Base-by-base conservation (phyloP, 2,113 vertebrate genomes). In the Thamnophis sirtalis region DNA sequence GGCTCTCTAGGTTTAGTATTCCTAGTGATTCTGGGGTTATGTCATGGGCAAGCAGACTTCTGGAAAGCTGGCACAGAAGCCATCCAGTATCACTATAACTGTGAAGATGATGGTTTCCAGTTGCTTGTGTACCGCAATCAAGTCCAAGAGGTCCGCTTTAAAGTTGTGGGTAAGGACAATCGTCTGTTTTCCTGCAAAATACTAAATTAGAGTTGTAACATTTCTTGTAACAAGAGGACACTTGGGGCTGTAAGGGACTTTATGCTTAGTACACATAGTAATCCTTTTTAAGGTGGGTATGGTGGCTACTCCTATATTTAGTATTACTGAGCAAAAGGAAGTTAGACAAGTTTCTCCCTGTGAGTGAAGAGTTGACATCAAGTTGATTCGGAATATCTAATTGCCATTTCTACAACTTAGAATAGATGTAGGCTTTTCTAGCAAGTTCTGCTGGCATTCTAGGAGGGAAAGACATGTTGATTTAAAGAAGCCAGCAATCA, bases 131-230 rank as follows among this genome's bases (percentile, higher is more conserved):
- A 91, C 6, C 96, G 96, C 0, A 0, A 17, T 2, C 93, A 0
- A 0, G 94, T 94, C 84, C 95, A 2, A 56, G 26, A 55, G 0
- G 1, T 97, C 49, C 94, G 56, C 90, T 97, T 97, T 95, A 96
- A 96, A 33, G 96, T 97, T 28, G 1, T 97, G 80, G 97, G 96
- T 97, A 93, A 97, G 97, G 91, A 15, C 0, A 55, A 33, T 21
- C 19, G 24, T 56, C 15, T 87, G 88, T 22, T 0, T 7, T n/a
- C 0, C 1, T 24, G 6, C 2, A 80, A 80, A 43, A 80, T 80
- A 43, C 17, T 9, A 22, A 26, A 2, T 0, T 0, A 1, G 3
- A 26, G 50, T 60, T 68, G 1, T n/a, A 5, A 15, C 0, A 22
- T 17, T 38, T 50, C 5, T 53, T 80, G 21, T 10, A 33, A 53